Evolutionary conservation across 2,113 vertebrate species (phyloP), one percentile per base, ranked within the genome.

Genomic region (Serilophus lunatus): DNA sequence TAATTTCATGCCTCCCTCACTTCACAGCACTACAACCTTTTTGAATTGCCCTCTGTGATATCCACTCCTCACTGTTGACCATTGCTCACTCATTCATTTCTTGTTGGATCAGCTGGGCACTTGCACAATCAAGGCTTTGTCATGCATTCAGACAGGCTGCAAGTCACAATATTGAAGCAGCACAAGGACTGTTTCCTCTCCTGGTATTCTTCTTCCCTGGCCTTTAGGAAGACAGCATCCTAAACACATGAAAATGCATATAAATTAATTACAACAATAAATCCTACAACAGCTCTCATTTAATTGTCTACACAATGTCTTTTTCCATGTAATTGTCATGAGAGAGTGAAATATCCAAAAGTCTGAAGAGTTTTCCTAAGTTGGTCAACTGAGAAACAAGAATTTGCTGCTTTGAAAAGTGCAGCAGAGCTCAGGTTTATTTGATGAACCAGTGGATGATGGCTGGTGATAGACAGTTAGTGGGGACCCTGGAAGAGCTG

Each of bases 41-140:
- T 80, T 97, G 95, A 96, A 96, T 92, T 93, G 90, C 85, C 92
- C 94, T 91, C 95, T 95, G 93, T 95, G 92, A 96, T 96, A 96
- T 89, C 92, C 93, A 96, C 96, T 96, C 88, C 82, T 95, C 82
- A 91, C 86, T 97, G 96, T 95, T 97, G 96, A 97, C 96, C 95
- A 96, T 75, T 88, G 94, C 93, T 97, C 93, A 90, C 90, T 96
- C 94, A 97, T 97, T 96, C 96, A 96, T 56, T 90, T 88, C 95
- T 95, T 97, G 96, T 97, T 97, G 96, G 96, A 97, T 97, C 97
- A 97, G 97, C 96, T 97, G 97, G 96, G 93, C 84, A 69, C 85
- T 97, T 95, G 87, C 91, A 97, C 95, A 97, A 95, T 96, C 83
- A 75, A 61, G 88, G 74, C 96, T 97, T 97, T 97, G 96, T 97